A percentile compares a stretch with the other conserved stretches of the same genome.
Evolutionary conservation across 2,113 vertebrate species (phyloP).

Genomic region (Catagonus wagneri): DNA sequence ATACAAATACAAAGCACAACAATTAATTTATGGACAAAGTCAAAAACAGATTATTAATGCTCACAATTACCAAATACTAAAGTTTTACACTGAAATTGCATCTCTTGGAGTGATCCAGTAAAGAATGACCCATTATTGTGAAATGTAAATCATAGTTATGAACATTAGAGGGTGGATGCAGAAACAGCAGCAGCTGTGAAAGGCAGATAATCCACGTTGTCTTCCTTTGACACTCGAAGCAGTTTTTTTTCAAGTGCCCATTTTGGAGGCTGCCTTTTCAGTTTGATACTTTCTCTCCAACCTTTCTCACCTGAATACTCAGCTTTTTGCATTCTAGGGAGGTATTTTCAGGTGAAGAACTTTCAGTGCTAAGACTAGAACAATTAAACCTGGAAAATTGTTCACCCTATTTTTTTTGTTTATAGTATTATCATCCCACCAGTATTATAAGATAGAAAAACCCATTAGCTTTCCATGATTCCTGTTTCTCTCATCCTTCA

Average conservation of each 20-base stretch:
- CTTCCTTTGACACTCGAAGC: background rate
- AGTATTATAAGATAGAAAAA: background rate
- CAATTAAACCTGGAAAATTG: background rate
- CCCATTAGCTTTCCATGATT: background rate
- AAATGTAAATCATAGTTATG: background rate
- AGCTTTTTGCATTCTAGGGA: background rate
- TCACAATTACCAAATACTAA: background rate
- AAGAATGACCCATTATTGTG: background rate
- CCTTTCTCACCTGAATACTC: background rate
- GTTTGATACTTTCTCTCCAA: background rate
- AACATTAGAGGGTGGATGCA: background rate
- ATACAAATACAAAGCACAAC: background rate
- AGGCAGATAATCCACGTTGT: background rate
- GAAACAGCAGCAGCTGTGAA: background rate
- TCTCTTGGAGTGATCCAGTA: background rate
- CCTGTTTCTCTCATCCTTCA: background rate
- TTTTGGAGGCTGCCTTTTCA: background rate
- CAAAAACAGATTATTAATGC: background rate
- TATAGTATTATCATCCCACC: background rate
- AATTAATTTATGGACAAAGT: background rate
- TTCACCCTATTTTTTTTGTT: background rate
- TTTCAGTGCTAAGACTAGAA: background rate
- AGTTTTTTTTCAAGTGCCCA: background rate
- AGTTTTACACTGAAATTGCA: background rate
- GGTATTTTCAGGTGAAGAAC: background rate